Evolutionary conservation across 2,113 vertebrate species (phyloP).

Genomic region (Corythaeola cristata): DNA sequence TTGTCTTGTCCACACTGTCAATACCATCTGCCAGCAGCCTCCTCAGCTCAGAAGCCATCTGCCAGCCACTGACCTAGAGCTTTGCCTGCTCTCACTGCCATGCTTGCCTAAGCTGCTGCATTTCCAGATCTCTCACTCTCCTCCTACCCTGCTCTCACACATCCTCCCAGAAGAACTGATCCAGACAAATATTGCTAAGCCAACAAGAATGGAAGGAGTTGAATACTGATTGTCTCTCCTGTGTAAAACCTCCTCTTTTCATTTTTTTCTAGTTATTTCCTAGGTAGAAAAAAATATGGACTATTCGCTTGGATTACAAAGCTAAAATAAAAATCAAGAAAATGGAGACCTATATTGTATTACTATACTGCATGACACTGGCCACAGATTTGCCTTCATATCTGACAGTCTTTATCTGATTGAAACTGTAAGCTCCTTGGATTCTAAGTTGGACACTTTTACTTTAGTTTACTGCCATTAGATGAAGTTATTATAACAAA

Average conservation of each 20-base stretch:
- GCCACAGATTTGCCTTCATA: neutral
- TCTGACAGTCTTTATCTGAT: neutral
- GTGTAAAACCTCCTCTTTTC: neutral
- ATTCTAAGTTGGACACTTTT: neutral
- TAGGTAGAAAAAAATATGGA: neutral
- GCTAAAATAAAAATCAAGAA: neutral
- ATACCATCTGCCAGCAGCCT: constrained; percentile 77
- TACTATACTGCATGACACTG: neutral
- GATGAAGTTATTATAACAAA: neutral
- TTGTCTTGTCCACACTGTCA: constrained; percentile 77
- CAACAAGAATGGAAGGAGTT: constrained; percentile 29
- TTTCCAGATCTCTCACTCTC: constrained; percentile 45
- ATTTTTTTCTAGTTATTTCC: neutral
- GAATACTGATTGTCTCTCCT: constrained; percentile 1
- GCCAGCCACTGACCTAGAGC: constrained; percentile 76
- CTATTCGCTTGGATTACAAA: neutral
- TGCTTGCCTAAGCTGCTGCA: constrained; percentile 43
- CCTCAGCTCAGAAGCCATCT: constrained; percentile 76
- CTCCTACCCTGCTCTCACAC: constrained; percentile 58
- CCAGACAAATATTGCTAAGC: constrained; percentile 29
- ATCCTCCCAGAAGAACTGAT: constrained; percentile 38
- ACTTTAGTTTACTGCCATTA: neutral
- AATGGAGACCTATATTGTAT: neutral
- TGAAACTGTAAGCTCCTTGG: neutral
- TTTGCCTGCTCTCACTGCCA: constrained; percentile 59